Conservation (phyloP, 53 echinoderm and acorn worm genomes). For the Stichopus horrens region DNA sequence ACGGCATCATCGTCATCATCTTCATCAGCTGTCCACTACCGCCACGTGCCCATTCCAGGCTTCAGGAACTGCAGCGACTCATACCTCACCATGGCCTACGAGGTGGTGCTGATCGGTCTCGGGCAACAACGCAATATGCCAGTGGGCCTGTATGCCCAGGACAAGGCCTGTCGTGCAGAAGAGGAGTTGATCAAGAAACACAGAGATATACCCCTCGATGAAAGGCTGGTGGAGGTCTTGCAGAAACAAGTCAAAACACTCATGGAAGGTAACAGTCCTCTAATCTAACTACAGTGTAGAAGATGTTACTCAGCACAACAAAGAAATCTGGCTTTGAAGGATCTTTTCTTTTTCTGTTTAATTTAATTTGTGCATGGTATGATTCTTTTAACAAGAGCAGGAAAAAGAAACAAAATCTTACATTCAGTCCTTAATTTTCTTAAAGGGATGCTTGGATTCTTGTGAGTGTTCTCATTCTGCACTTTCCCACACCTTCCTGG, state of each 20-base stretch:
- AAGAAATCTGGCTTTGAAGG: too few species aligned
- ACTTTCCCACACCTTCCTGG: too few species aligned
- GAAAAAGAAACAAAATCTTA: too few species aligned
- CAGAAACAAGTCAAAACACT: slow-evolving; percentile 90
- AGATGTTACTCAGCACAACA: too few species aligned
- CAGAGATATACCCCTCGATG: slow-evolving; percentile 86
- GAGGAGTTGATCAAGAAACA: slow-evolving; percentile 92
- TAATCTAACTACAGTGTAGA: background rate
- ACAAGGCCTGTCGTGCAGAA: slow-evolving; percentile 96
- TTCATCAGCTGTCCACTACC: slow-evolving; percentile 48
- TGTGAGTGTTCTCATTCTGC: too few species aligned
- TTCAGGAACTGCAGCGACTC: slow-evolving; percentile 76
- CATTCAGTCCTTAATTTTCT: too few species aligned
- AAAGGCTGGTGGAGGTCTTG: slow-evolving; percentile 84
- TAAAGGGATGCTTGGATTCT: too few species aligned
- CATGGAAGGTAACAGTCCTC: slow-evolving; percentile 76
- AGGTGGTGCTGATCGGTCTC: slow-evolving; percentile 87
- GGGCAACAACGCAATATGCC: slow-evolving; percentile 98
- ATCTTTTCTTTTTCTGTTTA: too few species aligned
- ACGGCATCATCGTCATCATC: background rate
- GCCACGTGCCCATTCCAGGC: slow-evolving; percentile 79
- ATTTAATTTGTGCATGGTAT: too few species aligned
- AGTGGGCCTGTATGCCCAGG: slow-evolving; percentile 94
- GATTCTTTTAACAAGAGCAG: too few species aligned
- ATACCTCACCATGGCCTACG: slow-evolving; percentile 94